Conservation (phyloP, 2,113 vertebrate species). For the Psephotus haematonotus region DNA sequence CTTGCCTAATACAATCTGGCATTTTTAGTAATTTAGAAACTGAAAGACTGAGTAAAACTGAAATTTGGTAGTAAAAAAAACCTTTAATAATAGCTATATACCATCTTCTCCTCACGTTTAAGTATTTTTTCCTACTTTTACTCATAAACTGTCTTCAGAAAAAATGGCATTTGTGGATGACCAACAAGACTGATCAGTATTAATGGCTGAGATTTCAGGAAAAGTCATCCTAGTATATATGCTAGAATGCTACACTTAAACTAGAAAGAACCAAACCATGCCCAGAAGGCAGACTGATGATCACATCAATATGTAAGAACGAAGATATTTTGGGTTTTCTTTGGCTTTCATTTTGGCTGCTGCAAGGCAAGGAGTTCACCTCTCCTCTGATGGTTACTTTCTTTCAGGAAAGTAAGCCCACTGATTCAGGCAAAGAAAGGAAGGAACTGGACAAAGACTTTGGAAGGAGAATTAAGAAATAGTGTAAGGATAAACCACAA, state of each 20-base stretch:
- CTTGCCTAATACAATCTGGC: not conserved
- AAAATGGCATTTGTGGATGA: not conserved
- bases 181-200: not conserved
- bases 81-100: not conserved
- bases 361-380: not conserved
- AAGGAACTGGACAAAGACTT: not conserved
- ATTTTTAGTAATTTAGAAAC: not conserved
- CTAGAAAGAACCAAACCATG: not conserved
- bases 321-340: not conserved
- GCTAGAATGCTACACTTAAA: not conserved
- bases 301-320: not conserved
- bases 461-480: not conserved
- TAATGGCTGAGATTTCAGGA: not conserved
- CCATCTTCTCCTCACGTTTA: not conserved
- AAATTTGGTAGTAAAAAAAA: not conserved
- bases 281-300: not conserved
- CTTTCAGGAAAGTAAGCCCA: not conserved
- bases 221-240: not conserved
- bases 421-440: not conserved
- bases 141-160: not conserved
- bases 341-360: not conserved
- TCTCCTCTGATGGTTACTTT: not conserved
- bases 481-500: not conserved
- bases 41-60: not conserved
- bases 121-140: not conserved